Conservation (phyloP, 2,113 vertebrate genomes). For the Pomatorhinus ruficollis region DNA sequence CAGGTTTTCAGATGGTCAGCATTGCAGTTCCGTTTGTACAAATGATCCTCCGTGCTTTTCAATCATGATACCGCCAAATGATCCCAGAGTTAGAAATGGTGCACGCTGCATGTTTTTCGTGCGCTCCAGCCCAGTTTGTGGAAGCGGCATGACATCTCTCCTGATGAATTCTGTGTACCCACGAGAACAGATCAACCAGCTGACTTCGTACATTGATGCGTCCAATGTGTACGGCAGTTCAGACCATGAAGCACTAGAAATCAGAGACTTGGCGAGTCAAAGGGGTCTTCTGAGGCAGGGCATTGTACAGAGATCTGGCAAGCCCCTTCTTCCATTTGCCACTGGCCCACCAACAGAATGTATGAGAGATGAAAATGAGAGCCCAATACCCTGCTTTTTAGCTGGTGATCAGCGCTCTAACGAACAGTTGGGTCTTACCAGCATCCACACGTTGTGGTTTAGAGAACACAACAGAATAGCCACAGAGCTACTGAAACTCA, state of each 20-base stretch:
- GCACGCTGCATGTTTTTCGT: slow-evolving; percentile 98
- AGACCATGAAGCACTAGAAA: slow-evolving; percentile 85
- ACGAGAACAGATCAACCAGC: slow-evolving; percentile 96
- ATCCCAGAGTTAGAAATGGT: slow-evolving; percentile 80
- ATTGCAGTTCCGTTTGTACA: slow-evolving; percentile 88
- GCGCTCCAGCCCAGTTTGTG: slow-evolving; percentile 95
- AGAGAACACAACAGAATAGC: slow-evolving; percentile 96
- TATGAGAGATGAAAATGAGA: slow-evolving; percentile 96
- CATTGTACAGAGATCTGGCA: slow-evolving; percentile 93
- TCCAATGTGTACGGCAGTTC: slow-evolving; percentile 97
- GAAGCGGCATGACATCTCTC: slow-evolving; percentile 96
- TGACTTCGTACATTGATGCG: slow-evolving; percentile 94
- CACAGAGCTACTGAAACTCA: slow-evolving; percentile 87
- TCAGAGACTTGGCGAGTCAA: slow-evolving; percentile 93
- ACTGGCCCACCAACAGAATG: slow-evolving; percentile 95
- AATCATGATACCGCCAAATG: slow-evolving; percentile 88
- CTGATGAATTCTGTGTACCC: slow-evolving; percentile 98
- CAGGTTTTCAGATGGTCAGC: slow-evolving; percentile 93
- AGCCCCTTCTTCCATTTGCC: slow-evolving; percentile 93
- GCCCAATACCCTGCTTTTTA: slow-evolving; percentile 96
- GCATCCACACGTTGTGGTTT: slow-evolving; percentile 97
- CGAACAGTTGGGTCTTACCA: slow-evolving; percentile 92
- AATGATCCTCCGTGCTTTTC: slow-evolving; percentile 96
- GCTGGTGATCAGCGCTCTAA: slow-evolving; percentile 97
- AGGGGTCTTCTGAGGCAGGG: slow-evolving; percentile 92